phyloP scores from a whole-genome alignment of 1,140 invertebrate genomes.

The Coenobita brevimanus region DNA sequence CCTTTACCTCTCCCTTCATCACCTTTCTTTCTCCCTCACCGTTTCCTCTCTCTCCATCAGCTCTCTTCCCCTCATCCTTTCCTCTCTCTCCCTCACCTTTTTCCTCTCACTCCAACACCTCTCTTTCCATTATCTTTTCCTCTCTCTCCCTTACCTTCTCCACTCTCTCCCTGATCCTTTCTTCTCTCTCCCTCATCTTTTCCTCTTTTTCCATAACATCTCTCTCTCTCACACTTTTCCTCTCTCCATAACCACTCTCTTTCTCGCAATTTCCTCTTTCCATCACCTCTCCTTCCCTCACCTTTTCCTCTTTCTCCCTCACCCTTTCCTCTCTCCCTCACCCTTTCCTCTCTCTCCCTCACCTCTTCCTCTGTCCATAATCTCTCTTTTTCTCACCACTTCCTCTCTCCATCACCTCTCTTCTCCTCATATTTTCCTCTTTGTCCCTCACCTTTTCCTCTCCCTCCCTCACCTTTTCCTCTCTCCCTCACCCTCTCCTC shows the following conservation, averaged over 20 bases:
- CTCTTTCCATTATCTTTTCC: background rate
- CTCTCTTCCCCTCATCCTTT: background rate
- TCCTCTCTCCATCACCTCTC: background rate
- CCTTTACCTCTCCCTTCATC: background rate
- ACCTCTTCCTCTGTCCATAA: too few relatives aligned
- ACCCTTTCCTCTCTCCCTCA: background rate
- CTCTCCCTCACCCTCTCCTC: slow-evolving; percentile 9
- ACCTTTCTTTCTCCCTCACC: background rate
- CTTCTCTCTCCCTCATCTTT: background rate
- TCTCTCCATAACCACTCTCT: background rate
- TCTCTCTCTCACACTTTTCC: background rate
- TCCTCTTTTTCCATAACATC: background rate
- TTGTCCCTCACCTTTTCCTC: background rate
- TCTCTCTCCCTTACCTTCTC: background rate
- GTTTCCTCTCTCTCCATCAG: background rate
- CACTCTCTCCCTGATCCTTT: background rate
- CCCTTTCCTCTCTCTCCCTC: too few relatives aligned
- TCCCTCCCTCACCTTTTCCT: background rate
- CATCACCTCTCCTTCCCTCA: too few relatives aligned
- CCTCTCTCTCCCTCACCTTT: background rate
- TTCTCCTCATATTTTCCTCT: slow-evolving; percentile 9
- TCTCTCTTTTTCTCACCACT: background rate
- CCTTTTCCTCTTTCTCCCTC: background rate
- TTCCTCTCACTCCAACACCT: background rate
- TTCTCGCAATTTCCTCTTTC: too few relatives aligned